Conservation (phyloP, 2,888 invertebrate species). For the Apodemia mormo region DNA sequence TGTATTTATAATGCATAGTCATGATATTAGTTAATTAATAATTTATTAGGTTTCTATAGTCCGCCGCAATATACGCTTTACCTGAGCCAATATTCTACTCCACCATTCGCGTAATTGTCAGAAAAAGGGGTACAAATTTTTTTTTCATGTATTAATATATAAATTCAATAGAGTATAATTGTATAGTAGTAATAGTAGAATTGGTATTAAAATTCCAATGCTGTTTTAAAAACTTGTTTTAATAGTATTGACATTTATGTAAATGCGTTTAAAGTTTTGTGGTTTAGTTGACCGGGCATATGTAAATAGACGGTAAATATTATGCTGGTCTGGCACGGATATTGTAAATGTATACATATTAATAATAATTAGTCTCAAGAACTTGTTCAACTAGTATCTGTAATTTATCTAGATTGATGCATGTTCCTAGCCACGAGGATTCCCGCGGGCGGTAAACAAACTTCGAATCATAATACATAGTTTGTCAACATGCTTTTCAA, state of each 20-base stretch:
- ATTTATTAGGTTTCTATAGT: too few species aligned
- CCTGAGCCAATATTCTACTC: too few species aligned
- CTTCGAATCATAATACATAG: background rate
- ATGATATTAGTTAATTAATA: too few species aligned
- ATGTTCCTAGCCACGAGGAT: background rate
- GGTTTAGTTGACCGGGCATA: background rate
- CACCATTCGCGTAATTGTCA: too few species aligned
- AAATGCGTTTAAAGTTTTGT: background rate
- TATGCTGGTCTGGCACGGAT: background rate
- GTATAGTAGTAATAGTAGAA: too few species aligned
- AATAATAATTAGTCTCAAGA: conserved; percentile 33
- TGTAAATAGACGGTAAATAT: background rate
- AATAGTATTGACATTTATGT: background rate
- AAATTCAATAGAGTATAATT: too few species aligned
- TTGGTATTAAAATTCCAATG: too few species aligned
- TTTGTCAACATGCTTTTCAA: background rate
- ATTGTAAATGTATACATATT: conserved; percentile 24
- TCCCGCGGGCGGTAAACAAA: background rate
- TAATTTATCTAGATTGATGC: conserved; percentile 13
- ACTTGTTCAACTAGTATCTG: conserved; percentile 11
- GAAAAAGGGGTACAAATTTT: too few species aligned
- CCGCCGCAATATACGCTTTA: too few species aligned
- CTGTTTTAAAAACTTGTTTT: background rate
- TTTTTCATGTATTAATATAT: too few species aligned
- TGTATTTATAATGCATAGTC: too few species aligned